These are phyloP conservation scores for Baronia brevicornis DNA, from an alignment of 2,888 invertebrate species.

Conservation along the genomic window DNA sequence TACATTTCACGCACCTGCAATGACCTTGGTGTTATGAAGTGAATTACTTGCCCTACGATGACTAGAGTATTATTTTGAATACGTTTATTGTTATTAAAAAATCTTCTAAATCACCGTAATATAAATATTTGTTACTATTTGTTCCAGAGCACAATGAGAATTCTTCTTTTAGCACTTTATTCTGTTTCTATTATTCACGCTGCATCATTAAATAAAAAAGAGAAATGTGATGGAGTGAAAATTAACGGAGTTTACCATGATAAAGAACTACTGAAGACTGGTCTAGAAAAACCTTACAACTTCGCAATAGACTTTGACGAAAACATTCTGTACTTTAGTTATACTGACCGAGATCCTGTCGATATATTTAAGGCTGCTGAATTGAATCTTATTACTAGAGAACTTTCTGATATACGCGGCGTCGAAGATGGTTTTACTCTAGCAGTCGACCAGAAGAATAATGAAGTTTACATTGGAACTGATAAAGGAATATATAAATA, in stretches of 20 bases:
- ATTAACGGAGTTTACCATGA: slow-evolving; percentile 37
- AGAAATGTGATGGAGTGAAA: slow-evolving; percentile 33
- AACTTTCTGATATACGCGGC: slow-evolving; percentile 37
- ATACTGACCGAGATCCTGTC: slow-evolving; percentile 32
- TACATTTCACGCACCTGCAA: no score
- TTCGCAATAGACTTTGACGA: slow-evolving; percentile 43
- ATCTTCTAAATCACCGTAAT: no score
- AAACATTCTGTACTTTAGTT: slow-evolving; percentile 51
- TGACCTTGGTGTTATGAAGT: no score
- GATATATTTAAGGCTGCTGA: slow-evolving; percentile 40
- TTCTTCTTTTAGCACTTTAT: slow-evolving; percentile 26
- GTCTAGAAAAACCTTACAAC: slow-evolving; percentile 44
- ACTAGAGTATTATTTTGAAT: no score
- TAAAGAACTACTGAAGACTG: slow-evolving; percentile 34
- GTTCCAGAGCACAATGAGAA: slow-evolving; percentile 29
- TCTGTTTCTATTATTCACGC: slow-evolving; percentile 30
- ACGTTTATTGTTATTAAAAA: no score
- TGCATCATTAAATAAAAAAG: slow-evolving; percentile 27
- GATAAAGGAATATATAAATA: slow-evolving; percentile 42
- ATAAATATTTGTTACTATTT: no score
- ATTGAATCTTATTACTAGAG: slow-evolving; percentile 43
- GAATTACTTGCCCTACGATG: no score
- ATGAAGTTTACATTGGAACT: slow-evolving; percentile 48
- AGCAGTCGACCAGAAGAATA: slow-evolving; percentile 40
- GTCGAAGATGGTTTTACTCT: slow-evolving; percentile 49